Percentiles rank a stretch among this genome's conserved stretches.
Evolutionary conservation across 2,797 vertebrate genomes (phyloP).

Genomic region (Argya squamiceps): DNA sequence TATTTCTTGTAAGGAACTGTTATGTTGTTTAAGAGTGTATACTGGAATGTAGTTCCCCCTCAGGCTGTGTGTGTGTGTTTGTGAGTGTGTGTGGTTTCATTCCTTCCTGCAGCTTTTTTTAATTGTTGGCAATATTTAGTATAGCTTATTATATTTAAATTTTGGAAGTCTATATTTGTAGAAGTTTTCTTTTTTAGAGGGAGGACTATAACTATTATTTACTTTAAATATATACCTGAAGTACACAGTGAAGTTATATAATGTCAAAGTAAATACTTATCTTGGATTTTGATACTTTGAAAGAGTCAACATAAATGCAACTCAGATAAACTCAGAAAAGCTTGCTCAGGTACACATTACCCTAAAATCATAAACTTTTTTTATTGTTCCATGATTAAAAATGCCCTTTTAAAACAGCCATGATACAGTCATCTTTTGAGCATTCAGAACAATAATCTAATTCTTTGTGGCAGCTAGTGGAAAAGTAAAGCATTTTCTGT

Average conservation of each 20-base stretch:
- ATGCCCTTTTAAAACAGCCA: not conserved
- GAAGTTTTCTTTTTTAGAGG: not conserved
- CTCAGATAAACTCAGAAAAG: not conserved
- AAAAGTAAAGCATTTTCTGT: not conserved
- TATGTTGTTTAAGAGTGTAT: not conserved
- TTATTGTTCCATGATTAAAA: not conserved
- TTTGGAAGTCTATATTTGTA: not conserved
- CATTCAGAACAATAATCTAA: not conserved
- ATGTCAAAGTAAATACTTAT: not conserved
- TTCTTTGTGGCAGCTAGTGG: not conserved
- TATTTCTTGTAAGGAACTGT: not conserved
- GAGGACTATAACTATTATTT: not conserved
- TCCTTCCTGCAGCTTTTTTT: not conserved
- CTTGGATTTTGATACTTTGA: not conserved
- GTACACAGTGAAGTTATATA: not conserved
- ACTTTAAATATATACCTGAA: not conserved
- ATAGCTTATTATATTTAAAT: not conserved
- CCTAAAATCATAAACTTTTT: not conserved
- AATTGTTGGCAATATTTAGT: not conserved
- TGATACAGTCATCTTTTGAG: not conserved
- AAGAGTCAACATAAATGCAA: not conserved
- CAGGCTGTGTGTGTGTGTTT: fast-evolving
- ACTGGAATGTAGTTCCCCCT: not conserved
- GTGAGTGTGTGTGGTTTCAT: no score
- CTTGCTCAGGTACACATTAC: not conserved